Base-by-base conservation (phyloP, 2,888 invertebrate species). In the Synergus laeviventris region DNA sequence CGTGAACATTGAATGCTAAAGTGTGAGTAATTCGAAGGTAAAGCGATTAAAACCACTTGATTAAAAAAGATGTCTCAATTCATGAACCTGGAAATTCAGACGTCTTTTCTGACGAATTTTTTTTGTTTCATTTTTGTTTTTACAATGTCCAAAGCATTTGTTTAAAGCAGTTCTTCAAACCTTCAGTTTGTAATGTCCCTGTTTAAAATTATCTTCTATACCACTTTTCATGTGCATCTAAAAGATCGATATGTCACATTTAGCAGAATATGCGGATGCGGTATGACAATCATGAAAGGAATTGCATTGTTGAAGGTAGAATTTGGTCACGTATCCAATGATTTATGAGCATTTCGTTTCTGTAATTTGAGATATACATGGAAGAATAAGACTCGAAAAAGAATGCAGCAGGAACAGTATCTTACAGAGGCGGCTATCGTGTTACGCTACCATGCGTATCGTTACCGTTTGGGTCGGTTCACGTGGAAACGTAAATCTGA, bases 401-500 rank as follows among this genome's bases (percentile, higher is more conserved):
- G 59, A 49, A 54, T 54, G 54, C 54, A 54, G 2, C 18, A 11
- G 18, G 54, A 54, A 9, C 54, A 54, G 54, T 54, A 54, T 54
- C 54, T n/a, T 54, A 54, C 54, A 18, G 54, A 54, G 9, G 54
- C 11, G 54, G 54, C 54, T 54, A 54, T 18, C 66, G 12, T 42
- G 21, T 39, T 16, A 38, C 16, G 16, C 24, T 66, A 45, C 66
- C 42, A 42, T 66, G 24, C 39, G 39, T 64, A 39, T 64, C 39
- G 39, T 14, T 59, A 59, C 21, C 21, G 59, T 59, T 64, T 14
- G 42, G 42, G 42, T 31, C 16, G 45, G n/a, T 66, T 66, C 66
- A 66, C 45, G 24, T 70, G 7, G 24, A 70, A 70, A 49, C 49
- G 70, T 70, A 70, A 70, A 70, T 70, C n/a, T 70, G 49, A 49